A percentile compares a stretch with the other conserved stretches of the same genome.
Conservation (phyloP, 1,140 invertebrate species). For the Ganaspis sp. region DNA sequence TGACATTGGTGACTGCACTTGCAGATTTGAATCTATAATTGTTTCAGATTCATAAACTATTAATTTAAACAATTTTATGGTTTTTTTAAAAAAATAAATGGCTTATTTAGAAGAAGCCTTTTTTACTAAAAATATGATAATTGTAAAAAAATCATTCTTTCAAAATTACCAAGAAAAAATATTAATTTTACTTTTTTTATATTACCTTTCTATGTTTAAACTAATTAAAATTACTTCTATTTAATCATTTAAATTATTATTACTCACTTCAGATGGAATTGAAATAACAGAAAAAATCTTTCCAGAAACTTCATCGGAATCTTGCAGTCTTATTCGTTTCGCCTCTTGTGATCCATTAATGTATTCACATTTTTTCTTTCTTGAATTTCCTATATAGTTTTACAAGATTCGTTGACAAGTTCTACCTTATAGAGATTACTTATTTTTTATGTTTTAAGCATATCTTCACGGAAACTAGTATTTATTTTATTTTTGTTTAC, state of each 20-base stretch:
- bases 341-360: neutral
- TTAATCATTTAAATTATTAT: neutral
- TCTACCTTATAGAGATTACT: neutral
- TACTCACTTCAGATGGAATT: neutral
- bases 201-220: no score
- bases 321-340: neutral
- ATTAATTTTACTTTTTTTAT: neutral
- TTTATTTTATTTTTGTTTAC: no score
- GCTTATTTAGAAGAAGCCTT: no score
- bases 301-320: neutral
- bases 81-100: no score
- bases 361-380: neutral
- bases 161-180: neutral
- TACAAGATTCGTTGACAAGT: neutral
- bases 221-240: no score
- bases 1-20: slow-evolving; percentile 25
- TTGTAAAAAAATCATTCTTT: neutral
- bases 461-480: neutral
- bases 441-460: neutral
- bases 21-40: slow-evolving; percentile 3
- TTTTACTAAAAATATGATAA: no score
- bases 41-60: no score
- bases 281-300: neutral
- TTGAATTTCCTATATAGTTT: neutral
- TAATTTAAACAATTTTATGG: no score